These are phyloP conservation scores for Tipula confusa DNA, from an alignment of 2,888 invertebrate species.

Conservation along the genomic window DNA sequence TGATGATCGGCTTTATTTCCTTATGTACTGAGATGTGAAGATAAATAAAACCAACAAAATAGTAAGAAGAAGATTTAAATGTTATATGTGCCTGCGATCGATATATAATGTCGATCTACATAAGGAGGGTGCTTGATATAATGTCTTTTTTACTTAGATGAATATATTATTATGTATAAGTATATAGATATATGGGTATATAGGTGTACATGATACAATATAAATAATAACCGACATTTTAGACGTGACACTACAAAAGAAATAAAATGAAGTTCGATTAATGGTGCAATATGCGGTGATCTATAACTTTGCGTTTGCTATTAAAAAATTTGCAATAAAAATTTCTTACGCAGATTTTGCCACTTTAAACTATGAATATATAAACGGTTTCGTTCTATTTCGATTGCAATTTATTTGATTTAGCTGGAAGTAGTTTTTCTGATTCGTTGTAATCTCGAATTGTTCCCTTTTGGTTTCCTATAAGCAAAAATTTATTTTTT, in stretches of 20 bases:
- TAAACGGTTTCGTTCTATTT: neutral
- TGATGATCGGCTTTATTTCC: too few species aligned
- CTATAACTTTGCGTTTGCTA: neutral
- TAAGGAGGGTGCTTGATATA: neutral
- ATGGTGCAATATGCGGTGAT: neutral
- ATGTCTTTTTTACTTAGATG: too few species aligned
- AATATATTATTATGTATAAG: too few species aligned
- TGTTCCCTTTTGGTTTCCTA: conserved; percentile 20
- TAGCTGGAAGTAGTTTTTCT: conserved; percentile 7
- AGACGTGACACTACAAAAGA: neutral
- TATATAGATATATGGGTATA: too few species aligned
- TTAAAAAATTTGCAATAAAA: neutral
- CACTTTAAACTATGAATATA: neutral
- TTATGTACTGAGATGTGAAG: neutral
- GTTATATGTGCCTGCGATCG: neutral
- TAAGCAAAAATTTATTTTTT: conserved; percentile 25
- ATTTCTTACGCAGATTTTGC: neutral
- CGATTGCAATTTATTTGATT: neutral
- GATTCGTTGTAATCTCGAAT: conserved; percentile 17
- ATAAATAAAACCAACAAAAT: neutral
- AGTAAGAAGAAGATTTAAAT: neutral
- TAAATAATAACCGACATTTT: neutral
- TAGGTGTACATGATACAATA: neutral
- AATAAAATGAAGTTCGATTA: neutral
- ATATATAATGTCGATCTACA: too few species aligned